Base-by-base conservation (phyloP, 2,888 invertebrate species). In the Zygaena filipendulae region DNA sequence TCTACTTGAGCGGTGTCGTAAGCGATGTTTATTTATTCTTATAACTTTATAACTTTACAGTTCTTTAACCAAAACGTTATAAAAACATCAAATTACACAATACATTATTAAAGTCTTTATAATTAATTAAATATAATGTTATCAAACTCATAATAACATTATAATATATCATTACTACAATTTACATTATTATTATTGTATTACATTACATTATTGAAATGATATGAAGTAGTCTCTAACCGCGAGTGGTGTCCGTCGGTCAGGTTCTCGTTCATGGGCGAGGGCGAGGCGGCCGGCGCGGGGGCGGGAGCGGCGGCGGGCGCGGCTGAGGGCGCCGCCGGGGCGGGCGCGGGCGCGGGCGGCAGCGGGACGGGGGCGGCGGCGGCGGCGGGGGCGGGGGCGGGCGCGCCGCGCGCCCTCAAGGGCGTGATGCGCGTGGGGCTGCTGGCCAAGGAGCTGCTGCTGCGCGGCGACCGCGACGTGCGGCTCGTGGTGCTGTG, bases 381-480 rank as follows among this genome's bases (percentile, higher is more conserved):
- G 84, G 33, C 30, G 23, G 36, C 29, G 86, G 84, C 43, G 84
- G 85, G 39, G 81, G 75, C 32, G 23, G 41, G 28, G 30, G 66
- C 33, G 58, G 82, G 28, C 74, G 81, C 43, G 24, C 45, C 32
- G 43, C 86, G 97, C 36, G 87, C 92, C 43, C 81, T 98, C 23
- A 94, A 96, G 66, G 97, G 97, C 34, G 97, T 97, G 13, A 96
- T 97, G 95, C 87, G 97, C 39, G 96, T 97, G 23, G 97, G 97
- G 29, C 89, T 92, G 56, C 62, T 77, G 36, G 77, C 75, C 54
- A 72, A 75, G 64, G 93, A 95, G 21, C 84, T 98, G 36, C 82
- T 98, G 51, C 82, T 98, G 12, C 87, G 90, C 40, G 95, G 95
- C 4, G 97, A 98, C 74, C 87, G 87, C 38, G 86, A 87, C 53